Conservation (phyloP, 1,140 invertebrate genomes). For the Aradophagus sp. region DNA sequence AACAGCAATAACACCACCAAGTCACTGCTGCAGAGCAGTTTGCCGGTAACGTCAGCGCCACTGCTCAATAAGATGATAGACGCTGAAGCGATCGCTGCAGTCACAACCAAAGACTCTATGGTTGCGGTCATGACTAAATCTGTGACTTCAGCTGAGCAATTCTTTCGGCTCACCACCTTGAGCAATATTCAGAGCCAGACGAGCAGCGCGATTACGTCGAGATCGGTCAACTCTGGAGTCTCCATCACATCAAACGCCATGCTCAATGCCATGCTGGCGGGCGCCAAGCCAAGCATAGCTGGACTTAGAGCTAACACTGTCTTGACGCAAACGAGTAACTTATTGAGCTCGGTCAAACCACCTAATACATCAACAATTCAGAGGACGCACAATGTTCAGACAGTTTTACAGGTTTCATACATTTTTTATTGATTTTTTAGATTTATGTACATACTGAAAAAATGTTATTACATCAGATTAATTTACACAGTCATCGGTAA, state of each 20-base stretch:
- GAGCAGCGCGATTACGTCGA: slow-evolving; percentile 31
- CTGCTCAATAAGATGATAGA: slow-evolving; percentile 65
- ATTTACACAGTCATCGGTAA: too few relatives aligned
- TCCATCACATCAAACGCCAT: slow-evolving; percentile 73
- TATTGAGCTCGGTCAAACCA: slow-evolving; percentile 66
- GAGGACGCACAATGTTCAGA: slow-evolving; percentile 64
- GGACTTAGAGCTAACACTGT: slow-evolving; percentile 63
- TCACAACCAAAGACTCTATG: slow-evolving; percentile 68
- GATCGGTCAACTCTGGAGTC: slow-evolving; percentile 52
- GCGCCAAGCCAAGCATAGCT: slow-evolving; percentile 67
- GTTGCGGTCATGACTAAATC: slow-evolving; percentile 61
- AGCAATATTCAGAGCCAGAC: slow-evolving; percentile 59
- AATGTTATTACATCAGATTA: too few relatives aligned
- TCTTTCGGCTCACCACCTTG: slow-evolving; percentile 59
- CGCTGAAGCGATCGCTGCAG: slow-evolving; percentile 65
- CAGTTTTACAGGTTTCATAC: slow-evolving; percentile 60
- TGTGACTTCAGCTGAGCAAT: slow-evolving; percentile 56
- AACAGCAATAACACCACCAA: slow-evolving; percentile 51
- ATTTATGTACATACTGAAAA: too few relatives aligned
- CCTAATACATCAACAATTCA: slow-evolving; percentile 57
- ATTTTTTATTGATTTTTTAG: slow-evolving; percentile 4
- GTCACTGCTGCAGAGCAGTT: slow-evolving; percentile 57
- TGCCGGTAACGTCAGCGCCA: slow-evolving; percentile 32
- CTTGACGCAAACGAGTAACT: slow-evolving; percentile 66
- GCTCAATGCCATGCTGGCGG: slow-evolving; percentile 72